phyloP scores from a whole-genome alignment of 2,797 vertebrate species.

The Avahi laniger region DNA sequence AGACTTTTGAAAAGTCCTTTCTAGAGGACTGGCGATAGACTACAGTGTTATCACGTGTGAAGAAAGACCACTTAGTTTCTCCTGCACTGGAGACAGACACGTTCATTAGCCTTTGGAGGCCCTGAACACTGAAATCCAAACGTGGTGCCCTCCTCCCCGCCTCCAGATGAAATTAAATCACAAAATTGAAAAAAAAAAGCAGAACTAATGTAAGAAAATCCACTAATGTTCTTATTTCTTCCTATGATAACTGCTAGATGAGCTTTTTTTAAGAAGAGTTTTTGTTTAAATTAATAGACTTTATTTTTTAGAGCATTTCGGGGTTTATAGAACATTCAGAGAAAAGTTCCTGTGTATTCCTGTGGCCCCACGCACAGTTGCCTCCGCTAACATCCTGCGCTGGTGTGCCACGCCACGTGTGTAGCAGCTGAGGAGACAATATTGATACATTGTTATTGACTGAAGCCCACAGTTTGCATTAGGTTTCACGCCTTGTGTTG shows the following conservation, averaged over 20 bases:
- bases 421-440: not conserved
- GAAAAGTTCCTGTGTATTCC: not conserved
- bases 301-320: not conserved
- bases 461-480: not conserved
- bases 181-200: not conserved
- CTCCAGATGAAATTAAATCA: not conserved
- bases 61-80: not conserved
- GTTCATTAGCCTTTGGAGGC: not conserved
- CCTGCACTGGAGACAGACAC: accelerated
- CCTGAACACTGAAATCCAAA: accelerated
- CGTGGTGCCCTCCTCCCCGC: not conserved
- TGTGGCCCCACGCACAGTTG: too few relatives aligned
- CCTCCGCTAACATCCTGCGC: too few relatives aligned
- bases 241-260: not conserved
- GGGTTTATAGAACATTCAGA: not conserved
- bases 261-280: not conserved
- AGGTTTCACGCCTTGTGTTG: not conserved
- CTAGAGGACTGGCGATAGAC: not conserved
- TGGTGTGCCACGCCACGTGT: accelerated
- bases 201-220: not conserved
- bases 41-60: accelerated
- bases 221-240: not conserved
- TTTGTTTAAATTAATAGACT: not conserved
- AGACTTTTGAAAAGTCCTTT: not conserved
- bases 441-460: too few relatives aligned